phyloP scores from a whole-genome alignment of 2,888 invertebrate genomes.

The Brachylomia viminalis region DNA sequence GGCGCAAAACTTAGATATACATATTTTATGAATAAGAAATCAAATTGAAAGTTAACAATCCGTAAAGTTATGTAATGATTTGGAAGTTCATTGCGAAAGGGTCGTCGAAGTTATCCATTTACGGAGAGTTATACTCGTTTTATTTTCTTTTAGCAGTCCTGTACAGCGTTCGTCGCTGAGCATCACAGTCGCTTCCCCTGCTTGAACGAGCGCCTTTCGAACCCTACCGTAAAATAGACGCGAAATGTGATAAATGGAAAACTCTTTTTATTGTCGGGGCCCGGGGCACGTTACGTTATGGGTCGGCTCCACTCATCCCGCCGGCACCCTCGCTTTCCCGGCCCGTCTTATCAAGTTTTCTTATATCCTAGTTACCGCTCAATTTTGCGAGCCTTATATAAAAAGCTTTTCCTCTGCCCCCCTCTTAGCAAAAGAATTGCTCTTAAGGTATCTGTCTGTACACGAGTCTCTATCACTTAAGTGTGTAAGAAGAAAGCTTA shows the following conservation, averaged over 20 bases:
- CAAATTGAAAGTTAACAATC: constrained; percentile 65
- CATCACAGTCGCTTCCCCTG: constrained; percentile 82
- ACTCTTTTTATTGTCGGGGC: constrained; percentile 88
- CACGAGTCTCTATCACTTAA: constrained; percentile 74
- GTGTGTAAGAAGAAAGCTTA: constrained; percentile 70
- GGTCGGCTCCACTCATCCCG: constrained; percentile 81
- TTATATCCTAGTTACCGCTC: constrained; percentile 88
- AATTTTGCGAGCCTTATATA: constrained; percentile 85
- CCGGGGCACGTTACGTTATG: constrained; percentile 86
- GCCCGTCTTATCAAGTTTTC: constrained; percentile 88
- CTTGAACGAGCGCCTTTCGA: constrained; percentile 83
- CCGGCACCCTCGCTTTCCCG: constrained; percentile 78
- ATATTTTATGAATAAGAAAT: constrained; percentile 66
- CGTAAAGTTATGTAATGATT: constrained; percentile 71
- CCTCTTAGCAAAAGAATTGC: constrained; percentile 80
- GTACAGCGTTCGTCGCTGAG: constrained; percentile 83
- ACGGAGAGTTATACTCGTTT: constrained; percentile 87
- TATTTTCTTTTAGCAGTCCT: constrained; percentile 87
- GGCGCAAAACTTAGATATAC: constrained; percentile 20
- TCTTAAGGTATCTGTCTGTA: constrained; percentile 80
- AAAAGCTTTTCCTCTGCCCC: constrained; percentile 81
- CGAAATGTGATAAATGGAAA: constrained; percentile 90
- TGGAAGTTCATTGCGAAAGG: constrained; percentile 84
- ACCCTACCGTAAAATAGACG: constrained; percentile 90
- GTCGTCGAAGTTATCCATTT: constrained; percentile 87